Evolutionary conservation across 1,140 invertebrate species (phyloP), one percentile per base, ranked within the genome.

Genomic region (Phocides pigmalion): DNA sequence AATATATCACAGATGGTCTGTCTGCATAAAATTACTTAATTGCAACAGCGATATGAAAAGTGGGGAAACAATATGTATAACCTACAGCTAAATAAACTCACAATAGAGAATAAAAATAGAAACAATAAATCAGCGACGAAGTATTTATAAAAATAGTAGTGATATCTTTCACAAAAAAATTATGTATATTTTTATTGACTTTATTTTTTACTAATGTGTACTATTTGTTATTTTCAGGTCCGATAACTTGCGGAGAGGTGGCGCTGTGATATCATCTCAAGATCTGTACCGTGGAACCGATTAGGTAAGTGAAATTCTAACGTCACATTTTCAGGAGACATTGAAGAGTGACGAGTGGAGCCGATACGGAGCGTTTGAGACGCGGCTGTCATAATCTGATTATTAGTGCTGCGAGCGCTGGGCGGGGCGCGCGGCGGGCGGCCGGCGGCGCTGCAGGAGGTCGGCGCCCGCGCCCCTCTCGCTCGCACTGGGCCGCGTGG

Each of bases 321-420:
- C 75, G 81, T 86, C 79, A 83, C 77, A 70, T 75, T 72, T 74
- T 70, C 53, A 69, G 68, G 74, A 79, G 81, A 80, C 77, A 74
- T 61, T 82, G 80, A 87, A 74, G 76, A 79, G 79, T 87, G 83
- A 89, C 75, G 82, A 87, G 84, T 79, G 73, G 70, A 72, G 76
- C 68, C 61, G 66, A 75, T 71, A 69, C 70, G 70, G 72, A 79
- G 74, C 76, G 70, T 68, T 72, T 71, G 81, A 84, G 84, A 85
- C 78, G 74, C 66, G 77, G 76, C 85, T 89, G 88, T 90, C 88
- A 89, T 89, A 90, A 90, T 90, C 84, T 87, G 88, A 90, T 90
- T 90, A 90, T 87, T 86, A 86, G 84, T 84, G 84, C 68, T 85
- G 81, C 68, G 76, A 74, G 79, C 63, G 74, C 71, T 82, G 86